A percentile compares a stretch with the other conserved stretches of the same genome.
phyloP scores from a whole-genome alignment of 2,113 vertebrate genomes.

The Orientallactaga bullata region DNA sequence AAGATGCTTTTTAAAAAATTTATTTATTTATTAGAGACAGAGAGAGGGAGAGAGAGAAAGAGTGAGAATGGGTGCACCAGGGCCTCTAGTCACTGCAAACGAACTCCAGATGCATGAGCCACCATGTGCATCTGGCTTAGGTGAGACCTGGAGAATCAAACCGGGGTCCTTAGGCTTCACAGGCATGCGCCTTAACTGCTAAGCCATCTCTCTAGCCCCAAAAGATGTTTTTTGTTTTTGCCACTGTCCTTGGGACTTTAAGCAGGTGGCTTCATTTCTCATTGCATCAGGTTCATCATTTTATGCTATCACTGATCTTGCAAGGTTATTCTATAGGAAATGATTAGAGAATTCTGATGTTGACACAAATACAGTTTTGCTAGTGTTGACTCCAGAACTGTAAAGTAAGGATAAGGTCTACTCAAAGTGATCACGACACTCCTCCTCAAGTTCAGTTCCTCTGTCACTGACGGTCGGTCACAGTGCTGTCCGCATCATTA shows the following conservation, averaged over 20 bases:
- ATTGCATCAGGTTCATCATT: background rate
- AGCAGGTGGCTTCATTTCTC: background rate
- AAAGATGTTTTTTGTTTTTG: background rate
- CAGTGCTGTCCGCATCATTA: background rate
- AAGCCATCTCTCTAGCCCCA: too few relatives aligned
- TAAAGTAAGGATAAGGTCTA: background rate
- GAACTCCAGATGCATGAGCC: too few relatives aligned
- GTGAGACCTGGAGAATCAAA: too few relatives aligned
- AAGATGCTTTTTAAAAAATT: background rate
- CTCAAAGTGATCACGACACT: background rate
- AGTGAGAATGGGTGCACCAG: too few relatives aligned
- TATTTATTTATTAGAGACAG: too few relatives aligned
- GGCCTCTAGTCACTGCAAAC: too few relatives aligned
- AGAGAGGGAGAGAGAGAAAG: background rate
- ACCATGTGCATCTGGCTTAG: too few relatives aligned
- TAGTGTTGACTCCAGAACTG: background rate
- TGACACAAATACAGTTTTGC: background rate
- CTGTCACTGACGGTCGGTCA: background rate
- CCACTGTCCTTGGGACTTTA: background rate
- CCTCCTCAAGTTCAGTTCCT: background rate
- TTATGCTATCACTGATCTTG: background rate
- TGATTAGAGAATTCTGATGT: background rate
- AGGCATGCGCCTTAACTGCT: too few relatives aligned
- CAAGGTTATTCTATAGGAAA: background rate
- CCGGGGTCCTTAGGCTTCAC: too few relatives aligned